Percentiles rank a stretch among this genome's conserved stretches.
Evolutionary conservation across 2,888 invertebrate species (phyloP).

Genomic region (Morpho achilles): DNA sequence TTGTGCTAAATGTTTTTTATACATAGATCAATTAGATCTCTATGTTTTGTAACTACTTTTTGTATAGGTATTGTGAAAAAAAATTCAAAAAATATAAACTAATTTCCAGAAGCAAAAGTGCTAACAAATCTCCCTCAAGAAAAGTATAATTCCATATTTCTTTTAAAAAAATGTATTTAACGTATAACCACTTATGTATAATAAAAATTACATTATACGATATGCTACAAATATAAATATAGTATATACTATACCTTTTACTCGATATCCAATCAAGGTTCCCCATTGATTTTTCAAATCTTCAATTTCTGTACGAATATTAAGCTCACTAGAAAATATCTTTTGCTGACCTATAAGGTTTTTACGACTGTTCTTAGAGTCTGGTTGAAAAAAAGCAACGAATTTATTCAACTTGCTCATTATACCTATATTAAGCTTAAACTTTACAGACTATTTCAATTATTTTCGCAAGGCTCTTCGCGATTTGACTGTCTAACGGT

Average conservation of each 20-base stretch:
- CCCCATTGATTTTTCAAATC: constrained; percentile 76
- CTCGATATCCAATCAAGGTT: constrained; percentile 70
- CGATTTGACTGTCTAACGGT: constrained; percentile 20
- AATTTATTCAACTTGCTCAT: constrained; percentile 82
- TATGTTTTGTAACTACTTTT: no score
- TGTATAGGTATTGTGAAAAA: no score
- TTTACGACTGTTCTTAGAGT: constrained; percentile 69
- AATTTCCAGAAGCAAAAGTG: no score
- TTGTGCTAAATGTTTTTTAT: no score
- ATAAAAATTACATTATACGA: no score
- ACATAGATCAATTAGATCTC: no score
- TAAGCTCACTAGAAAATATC: constrained; percentile 79
- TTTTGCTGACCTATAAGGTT: constrained; percentile 63
- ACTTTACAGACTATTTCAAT: constrained; percentile 5
- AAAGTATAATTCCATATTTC: no score
- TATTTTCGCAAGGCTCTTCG: constrained; percentile 15
- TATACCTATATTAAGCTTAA: constrained; percentile 2
- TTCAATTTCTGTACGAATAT: constrained; percentile 61
- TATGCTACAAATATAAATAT: no score
- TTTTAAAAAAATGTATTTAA: no score
- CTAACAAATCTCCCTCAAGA: no score
- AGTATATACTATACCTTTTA: constrained; percentile 48
- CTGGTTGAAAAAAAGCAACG: constrained; percentile 80
- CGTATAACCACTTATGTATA: no score
- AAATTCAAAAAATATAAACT: no score